Evolutionary conservation across 2,113 vertebrate genomes (phyloP).

Genomic region (Micronycteris hirsuta): DNA sequence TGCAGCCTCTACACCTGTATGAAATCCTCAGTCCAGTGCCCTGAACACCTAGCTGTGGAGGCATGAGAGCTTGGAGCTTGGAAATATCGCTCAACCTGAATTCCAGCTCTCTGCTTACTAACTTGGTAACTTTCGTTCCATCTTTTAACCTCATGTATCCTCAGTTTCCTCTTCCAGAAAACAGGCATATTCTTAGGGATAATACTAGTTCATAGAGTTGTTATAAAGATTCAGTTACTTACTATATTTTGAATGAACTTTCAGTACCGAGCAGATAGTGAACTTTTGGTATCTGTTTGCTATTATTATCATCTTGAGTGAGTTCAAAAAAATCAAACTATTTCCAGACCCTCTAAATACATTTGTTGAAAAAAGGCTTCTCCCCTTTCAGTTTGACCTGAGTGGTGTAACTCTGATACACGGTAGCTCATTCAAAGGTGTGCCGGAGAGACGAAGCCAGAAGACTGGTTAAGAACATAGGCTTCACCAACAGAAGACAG

Average conservation of each 20-base stretch:
- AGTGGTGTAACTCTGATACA: neutral
- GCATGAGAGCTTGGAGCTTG: neutral
- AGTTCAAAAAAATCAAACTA: neutral
- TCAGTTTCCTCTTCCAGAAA: neutral
- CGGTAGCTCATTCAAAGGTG: neutral
- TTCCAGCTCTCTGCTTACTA: neutral
- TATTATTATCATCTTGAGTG: neutral
- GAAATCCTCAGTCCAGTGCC: neutral
- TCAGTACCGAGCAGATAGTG: no score
- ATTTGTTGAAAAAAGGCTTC: neutral
- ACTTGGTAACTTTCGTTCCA: neutral
- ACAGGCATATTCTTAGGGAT: neutral
- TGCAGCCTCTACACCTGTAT: neutral
- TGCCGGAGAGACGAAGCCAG: neutral
- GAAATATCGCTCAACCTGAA: neutral
- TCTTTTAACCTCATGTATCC: neutral
- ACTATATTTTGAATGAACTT: neutral
- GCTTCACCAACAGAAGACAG: neutral
- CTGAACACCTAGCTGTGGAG: neutral
- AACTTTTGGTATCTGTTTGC: neutral
- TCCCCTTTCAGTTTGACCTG: neutral
- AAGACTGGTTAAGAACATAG: neutral
- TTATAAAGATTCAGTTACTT: neutral
- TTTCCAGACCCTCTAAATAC: neutral
- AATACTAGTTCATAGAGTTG: neutral